Evolutionary conservation across 2,888 invertebrate genomes (phyloP).

Genomic region (Eueremaeus valkanovi): DNA sequence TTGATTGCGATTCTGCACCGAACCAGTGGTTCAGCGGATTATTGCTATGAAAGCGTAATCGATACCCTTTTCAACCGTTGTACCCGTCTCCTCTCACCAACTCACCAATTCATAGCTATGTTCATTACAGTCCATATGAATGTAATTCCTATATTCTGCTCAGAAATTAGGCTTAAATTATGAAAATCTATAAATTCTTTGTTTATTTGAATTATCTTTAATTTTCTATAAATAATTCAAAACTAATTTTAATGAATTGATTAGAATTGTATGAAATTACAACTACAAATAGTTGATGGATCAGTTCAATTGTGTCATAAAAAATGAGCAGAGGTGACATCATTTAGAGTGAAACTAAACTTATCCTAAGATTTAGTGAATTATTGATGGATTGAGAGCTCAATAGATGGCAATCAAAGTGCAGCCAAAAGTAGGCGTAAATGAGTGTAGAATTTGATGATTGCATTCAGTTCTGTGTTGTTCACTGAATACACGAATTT

Average conservation of each 20-base stretch:
- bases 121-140: neutral
- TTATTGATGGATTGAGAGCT: neutral
- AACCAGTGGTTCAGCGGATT: conserved; percentile 8
- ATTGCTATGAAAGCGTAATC: neutral
- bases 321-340: neutral
- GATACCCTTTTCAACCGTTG: conserved; percentile 35
- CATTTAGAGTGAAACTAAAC: neutral
- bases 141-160: too few species aligned
- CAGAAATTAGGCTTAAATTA: too few species aligned
- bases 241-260: too few species aligned
- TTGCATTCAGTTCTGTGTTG: neutral
- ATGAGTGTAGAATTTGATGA: neutral
- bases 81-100: neutral
- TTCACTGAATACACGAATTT: neutral
- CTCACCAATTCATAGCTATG: neutral
- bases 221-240: too few species aligned
- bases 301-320: too few species aligned
- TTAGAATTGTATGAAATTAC: too few species aligned
- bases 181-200: too few species aligned
- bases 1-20: conserved; percentile 52
- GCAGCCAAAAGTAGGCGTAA: neutral
- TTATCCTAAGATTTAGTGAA: too few species aligned
- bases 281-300: too few species aligned
- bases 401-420: conserved; percentile 12
- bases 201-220: too few species aligned